A percentile compares a stretch with the other conserved stretches of the same genome.
Evolutionary conservation across 2,888 invertebrate species (phyloP).

Genomic region (Orthonevra nobilis): DNA sequence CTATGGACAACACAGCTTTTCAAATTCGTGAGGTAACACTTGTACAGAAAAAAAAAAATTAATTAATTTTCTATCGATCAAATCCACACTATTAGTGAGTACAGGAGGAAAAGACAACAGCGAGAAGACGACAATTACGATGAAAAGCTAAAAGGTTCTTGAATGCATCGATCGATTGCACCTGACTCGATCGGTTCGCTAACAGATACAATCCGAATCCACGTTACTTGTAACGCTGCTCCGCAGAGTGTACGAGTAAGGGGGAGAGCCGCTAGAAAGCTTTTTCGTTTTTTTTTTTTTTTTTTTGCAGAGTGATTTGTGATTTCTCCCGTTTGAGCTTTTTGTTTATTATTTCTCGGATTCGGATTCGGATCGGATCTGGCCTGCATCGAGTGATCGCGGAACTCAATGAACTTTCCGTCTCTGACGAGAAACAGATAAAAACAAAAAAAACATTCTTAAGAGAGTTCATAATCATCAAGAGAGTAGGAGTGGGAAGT

Average conservation of each 20-base stretch:
- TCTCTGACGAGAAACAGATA: too few species aligned
- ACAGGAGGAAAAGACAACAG: not conserved
- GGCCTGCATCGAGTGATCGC: slow-evolving; percentile 11
- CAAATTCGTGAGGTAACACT: slow-evolving; percentile 8
- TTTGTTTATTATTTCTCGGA: slow-evolving; percentile 10
- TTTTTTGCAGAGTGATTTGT: too few species aligned
- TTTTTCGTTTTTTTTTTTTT: too few species aligned
- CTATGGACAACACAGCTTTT: not conserved
- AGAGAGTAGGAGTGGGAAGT: slow-evolving; percentile 27
- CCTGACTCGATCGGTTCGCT: slow-evolving; percentile 61
- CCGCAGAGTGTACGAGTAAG: slow-evolving; percentile 33
- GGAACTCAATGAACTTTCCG: slow-evolving; percentile 42
- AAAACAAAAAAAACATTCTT: slow-evolving; percentile 54
- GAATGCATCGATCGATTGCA: slow-evolving; percentile 67
- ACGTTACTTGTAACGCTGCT: slow-evolving; percentile 43
- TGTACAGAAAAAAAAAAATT: not conserved
- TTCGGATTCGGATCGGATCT: too few species aligned
- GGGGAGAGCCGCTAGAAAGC: slow-evolving; percentile 65
- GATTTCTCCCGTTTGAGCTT: slow-evolving; percentile 65
- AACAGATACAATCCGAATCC: slow-evolving; percentile 54
- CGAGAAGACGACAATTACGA: not conserved
- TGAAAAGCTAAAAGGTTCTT: slow-evolving; percentile 51
- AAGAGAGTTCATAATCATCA: slow-evolving; percentile 65
- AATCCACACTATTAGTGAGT: not conserved
- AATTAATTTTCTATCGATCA: not conserved